These are phyloP conservation scores for Ataeniobius toweri DNA, from an alignment of 2,797 vertebrate species.

Conservation along the genomic window DNA sequence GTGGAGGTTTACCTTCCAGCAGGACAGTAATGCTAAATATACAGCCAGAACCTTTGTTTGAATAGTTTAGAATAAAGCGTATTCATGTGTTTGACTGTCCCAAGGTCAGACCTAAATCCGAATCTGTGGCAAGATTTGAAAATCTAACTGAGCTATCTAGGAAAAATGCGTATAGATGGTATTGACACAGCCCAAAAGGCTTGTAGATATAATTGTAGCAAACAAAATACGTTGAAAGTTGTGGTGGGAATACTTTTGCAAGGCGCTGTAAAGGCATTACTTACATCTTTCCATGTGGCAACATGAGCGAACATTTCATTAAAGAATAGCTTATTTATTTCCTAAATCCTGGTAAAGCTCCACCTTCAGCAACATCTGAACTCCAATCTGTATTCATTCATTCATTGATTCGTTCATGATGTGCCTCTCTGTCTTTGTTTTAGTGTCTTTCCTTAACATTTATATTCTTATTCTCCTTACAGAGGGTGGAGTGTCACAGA, in stretches of 20 bases:
- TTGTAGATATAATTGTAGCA: too few species aligned
- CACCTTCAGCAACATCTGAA: constrained; percentile 52
- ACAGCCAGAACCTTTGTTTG: background rate
- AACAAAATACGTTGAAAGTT: background rate
- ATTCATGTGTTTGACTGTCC: background rate
- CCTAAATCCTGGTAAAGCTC: constrained; percentile 15
- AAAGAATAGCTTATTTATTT: constrained; percentile 15
- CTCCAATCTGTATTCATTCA: constrained; percentile 50
- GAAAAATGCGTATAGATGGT: background rate
- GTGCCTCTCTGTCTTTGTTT: background rate
- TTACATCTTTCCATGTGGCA: constrained; percentile 53
- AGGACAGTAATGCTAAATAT: background rate
- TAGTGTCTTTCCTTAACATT: constrained; percentile 7
- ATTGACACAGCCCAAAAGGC: background rate
- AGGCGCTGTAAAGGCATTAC: constrained; percentile 39
- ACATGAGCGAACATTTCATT: constrained; percentile 58
- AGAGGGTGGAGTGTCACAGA: constrained; percentile 87
- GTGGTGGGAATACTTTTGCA: background rate
- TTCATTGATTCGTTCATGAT: constrained; percentile 48
- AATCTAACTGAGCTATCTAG: background rate
- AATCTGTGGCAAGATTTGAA: background rate
- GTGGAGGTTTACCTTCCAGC: background rate
- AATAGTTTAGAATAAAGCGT: background rate
- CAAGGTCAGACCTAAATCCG: background rate
- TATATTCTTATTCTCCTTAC: constrained; percentile 40